Percentiles rank a stretch among this genome's conserved stretches.
These are phyloP conservation scores for Aurelia sp. DNA, from an alignment of 30 jellyfish, hydroid and myxozoan species.

Conservation along the genomic window DNA sequence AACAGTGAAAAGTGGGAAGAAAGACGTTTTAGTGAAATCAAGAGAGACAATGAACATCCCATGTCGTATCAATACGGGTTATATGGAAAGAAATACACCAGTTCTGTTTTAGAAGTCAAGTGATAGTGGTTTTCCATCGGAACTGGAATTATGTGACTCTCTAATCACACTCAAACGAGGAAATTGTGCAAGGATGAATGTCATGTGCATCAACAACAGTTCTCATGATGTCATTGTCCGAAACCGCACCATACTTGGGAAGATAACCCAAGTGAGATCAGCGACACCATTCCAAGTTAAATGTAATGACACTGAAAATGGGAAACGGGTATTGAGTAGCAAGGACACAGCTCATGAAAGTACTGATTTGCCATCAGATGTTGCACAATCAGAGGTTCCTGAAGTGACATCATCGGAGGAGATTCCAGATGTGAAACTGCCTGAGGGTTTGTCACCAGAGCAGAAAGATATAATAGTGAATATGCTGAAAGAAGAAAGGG, in stretches of 20 bases:
- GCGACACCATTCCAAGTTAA: constrained; percentile 21
- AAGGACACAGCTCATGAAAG: constrained; percentile 1
- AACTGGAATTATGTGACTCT: constrained; percentile 18
- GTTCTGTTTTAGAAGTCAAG: constrained; percentile 20
- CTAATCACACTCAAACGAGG: constrained; percentile 8
- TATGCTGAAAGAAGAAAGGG: constrained; percentile 30
- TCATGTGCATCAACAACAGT: not conserved
- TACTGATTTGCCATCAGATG: not conserved
- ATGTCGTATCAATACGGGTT: constrained; percentile 13
- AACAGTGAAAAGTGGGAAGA: constrained; percentile 23
- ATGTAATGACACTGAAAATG: not conserved
- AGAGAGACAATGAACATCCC: constrained; percentile 14
- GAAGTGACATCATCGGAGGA: not conserved
- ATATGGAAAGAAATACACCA: constrained; percentile 7
- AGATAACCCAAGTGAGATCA: constrained; percentile 33
- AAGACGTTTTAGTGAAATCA: not conserved
- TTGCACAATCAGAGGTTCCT: not conserved
- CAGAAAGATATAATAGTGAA: constrained; percentile 9
- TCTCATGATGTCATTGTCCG: constrained; percentile 22
- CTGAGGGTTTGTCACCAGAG: constrained; percentile 1
- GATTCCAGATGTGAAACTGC: not conserved
- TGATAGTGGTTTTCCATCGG: not conserved
- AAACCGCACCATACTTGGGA: constrained; percentile 2
- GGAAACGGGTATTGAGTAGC: not conserved
- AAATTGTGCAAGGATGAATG: constrained; percentile 8